Conservation (phyloP, 92 coral and sea anemone genomes). For the Pocillopora grandis region DNA sequence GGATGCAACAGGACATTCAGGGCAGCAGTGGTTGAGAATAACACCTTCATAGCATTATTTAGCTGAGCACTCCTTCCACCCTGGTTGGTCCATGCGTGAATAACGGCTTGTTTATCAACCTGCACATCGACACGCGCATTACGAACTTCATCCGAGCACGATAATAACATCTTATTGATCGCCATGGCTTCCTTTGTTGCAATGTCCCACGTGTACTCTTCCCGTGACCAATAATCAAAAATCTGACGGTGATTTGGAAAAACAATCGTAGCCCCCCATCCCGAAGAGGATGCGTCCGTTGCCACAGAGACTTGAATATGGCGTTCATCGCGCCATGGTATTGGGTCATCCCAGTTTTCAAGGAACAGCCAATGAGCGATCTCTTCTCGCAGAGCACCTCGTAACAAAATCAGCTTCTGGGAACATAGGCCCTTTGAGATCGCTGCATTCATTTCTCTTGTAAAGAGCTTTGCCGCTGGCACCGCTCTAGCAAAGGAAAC, state of each 20-base stretch:
- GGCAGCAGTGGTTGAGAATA: slow-evolving; percentile 7
- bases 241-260: slow-evolving; percentile 10
- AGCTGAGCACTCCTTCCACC: slow-evolving; percentile 36
- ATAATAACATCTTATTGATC: slow-evolving; percentile 32
- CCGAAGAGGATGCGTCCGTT: slow-evolving; percentile 55
- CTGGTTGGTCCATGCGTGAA: slow-evolving; percentile 48
- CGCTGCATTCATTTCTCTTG: slow-evolving; percentile 52
- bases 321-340: slow-evolving; percentile 52
- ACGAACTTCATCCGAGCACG: slow-evolving; percentile 31
- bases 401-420: slow-evolving; percentile 28
- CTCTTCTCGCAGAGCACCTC: slow-evolving; percentile 36
- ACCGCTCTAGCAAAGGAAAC: slow-evolving; percentile 51
- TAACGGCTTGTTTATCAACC: slow-evolving; percentile 42
- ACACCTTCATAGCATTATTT: slow-evolving; percentile 31
- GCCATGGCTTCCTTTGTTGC: slow-evolving; percentile 59
- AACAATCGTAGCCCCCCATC: slow-evolving; percentile 47
- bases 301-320: slow-evolving; percentile 43
- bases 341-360: slow-evolving; percentile 39
- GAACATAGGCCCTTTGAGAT: slow-evolving; percentile 37
- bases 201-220: slow-evolving; percentile 40
- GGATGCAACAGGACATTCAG: slow-evolving; percentile 25
- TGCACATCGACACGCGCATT: slow-evolving; percentile 43
- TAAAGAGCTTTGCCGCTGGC: slow-evolving; percentile 55
- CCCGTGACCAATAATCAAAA: slow-evolving; percentile 47
- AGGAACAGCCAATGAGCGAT: slow-evolving; percentile 46